Evolutionary conservation across 1,140 invertebrate species (phyloP).

Genomic region (Zeugodacus cucurbitae): DNA sequence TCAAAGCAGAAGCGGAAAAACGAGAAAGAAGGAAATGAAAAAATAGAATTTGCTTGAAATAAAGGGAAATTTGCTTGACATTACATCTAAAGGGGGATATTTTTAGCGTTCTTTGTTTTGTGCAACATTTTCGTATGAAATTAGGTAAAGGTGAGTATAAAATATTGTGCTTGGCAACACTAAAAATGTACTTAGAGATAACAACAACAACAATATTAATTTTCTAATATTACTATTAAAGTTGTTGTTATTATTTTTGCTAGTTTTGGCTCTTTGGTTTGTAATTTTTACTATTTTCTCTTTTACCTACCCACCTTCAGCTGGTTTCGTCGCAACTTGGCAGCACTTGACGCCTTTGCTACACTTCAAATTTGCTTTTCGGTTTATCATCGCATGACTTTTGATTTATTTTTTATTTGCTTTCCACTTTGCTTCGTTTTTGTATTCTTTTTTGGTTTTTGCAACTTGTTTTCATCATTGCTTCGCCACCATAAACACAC

Average conservation of each 20-base stretch:
- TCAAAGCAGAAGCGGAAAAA: background rate
- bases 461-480: background rate
- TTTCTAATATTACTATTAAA: background rate
- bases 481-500: background rate
- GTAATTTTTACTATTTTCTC: background rate
- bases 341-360: background rate
- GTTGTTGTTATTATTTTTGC: background rate
- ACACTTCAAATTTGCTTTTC: background rate
- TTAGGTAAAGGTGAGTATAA: background rate
- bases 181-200: background rate
- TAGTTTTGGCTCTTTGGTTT: background rate
- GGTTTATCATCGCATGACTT: background rate
- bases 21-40: background rate
- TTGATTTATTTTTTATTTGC: background rate
- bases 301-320: background rate
- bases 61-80: background rate
- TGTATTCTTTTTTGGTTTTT: background rate
- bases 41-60: background rate
- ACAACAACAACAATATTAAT: background rate
- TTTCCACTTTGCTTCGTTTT: background rate
- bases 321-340: background rate
- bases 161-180: background rate
- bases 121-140: background rate
- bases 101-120: background rate
- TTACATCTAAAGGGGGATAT: background rate